Evolutionary conservation across 2,113 vertebrate species (phyloP), one percentile per base, ranked within the genome.

Genomic region (Halcyon malimbica): DNA sequence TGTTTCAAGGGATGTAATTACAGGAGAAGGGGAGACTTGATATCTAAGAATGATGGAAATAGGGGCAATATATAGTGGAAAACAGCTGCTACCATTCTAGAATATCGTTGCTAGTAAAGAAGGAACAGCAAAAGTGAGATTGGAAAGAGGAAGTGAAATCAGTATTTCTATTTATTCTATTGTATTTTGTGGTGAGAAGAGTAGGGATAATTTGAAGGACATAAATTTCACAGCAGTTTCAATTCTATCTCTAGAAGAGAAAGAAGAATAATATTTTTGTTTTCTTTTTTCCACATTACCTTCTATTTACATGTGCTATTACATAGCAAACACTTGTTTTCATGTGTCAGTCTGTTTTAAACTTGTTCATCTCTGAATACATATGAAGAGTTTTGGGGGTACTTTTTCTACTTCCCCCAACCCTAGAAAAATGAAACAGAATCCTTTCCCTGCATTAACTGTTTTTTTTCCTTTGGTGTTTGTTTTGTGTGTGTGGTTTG

Each of bases 11-110:
- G 82, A 69, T 92, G 78, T 78, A 88, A 89, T 96, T 92, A 75
- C 80, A 91, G 83, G 39, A 80, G 94, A 75, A 79, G 16, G 17
- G 11, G 77, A 92, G 88, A 81, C 54, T 88, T 90, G 78, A 76
- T 92, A 89, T 54, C 64, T 87, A 90, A 93, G 75, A 94, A 92
- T 95, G 50, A 42, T 95, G 54, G 70, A 95, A 94, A 79, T 79
- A 75, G 68, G 67, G 85, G 42, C 68, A 96, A 83, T 74, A 57
- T 23, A 11, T 92, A 60, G 50, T 54, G 83, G 77, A 63, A 94
- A 83, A 75, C 89, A 95, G 92, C 87, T 95, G 94, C 81, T 89
- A 20, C 0, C 0, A 42, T 63, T 31, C 35, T 89, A n/a, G 77
- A 57, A 68, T 46, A 59, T 69, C 67, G n/a, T 75, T 87, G 17